Conservation (phyloP, 92 coral and sea anemone genomes). For the Siderastrea radians region DNA sequence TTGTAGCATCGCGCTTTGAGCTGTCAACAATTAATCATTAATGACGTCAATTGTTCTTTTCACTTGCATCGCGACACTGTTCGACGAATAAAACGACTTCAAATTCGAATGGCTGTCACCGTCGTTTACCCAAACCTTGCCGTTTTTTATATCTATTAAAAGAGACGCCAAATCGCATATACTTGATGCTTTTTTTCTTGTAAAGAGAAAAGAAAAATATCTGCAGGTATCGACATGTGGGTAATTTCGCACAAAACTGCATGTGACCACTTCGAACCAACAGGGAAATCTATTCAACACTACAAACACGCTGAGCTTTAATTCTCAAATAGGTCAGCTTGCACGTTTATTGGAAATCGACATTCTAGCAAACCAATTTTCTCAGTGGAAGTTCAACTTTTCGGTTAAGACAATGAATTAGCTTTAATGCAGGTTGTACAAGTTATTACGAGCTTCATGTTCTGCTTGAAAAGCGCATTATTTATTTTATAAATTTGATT, state of each 20-base stretch:
- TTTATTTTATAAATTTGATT: too few relatives aligned
- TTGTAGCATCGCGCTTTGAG: slow-evolving; percentile 6
- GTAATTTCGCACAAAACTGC: neutral
- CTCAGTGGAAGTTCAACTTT: too few relatives aligned
- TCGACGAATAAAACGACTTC: neutral
- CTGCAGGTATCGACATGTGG: slow-evolving; percentile 12
- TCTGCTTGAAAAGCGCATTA: too few relatives aligned
- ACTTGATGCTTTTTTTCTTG: too few relatives aligned
- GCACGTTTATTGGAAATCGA: neutral
- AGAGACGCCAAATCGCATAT: neutral
- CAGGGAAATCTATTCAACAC: neutral
- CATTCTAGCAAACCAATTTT: too few relatives aligned
- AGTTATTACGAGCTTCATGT: too few relatives aligned
- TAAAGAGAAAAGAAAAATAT: neutral
- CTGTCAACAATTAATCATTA: slow-evolving; percentile 38
- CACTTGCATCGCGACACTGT: slow-evolving; percentile 10
- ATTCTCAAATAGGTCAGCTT: neutral
- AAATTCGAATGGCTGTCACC: neutral
- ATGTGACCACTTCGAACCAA: slow-evolving; percentile 29
- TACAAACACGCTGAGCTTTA: neutral
- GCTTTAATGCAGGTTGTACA: too few relatives aligned
- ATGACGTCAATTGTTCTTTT: slow-evolving; percentile 28
- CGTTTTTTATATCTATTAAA: neutral
- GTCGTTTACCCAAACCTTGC: neutral
- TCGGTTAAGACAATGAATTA: too few relatives aligned